phyloP scores from a whole-genome alignment of 2,888 invertebrate species.

The Watsonalla binaria region DNA sequence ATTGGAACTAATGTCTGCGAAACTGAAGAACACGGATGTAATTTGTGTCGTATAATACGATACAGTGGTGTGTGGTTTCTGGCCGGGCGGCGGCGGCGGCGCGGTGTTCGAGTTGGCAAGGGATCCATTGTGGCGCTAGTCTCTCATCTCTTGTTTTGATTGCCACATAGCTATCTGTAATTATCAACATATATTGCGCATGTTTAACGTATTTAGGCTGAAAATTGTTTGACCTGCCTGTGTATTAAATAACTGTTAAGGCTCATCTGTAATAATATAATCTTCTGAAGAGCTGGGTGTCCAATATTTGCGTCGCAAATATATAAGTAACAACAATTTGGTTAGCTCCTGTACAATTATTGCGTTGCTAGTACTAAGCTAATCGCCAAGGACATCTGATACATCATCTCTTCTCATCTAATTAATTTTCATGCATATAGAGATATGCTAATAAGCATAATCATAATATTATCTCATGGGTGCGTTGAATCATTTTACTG shows the following conservation, averaged over 20 bases:
- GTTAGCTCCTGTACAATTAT: background rate
- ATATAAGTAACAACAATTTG: background rate
- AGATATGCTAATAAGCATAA: constrained; percentile 5
- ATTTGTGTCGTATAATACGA: background rate
- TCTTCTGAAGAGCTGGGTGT: no score
- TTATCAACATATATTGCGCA: background rate
- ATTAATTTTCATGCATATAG: no score
- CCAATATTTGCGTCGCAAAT: no score
- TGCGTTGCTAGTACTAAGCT: background rate
- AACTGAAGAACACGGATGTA: background rate
- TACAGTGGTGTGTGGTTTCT: background rate
- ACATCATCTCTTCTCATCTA: no score
- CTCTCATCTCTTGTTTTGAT: background rate
- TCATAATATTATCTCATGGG: constrained; percentile 4
- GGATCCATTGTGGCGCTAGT: background rate
- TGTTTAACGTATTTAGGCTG: no score
- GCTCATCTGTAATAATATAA: no score
- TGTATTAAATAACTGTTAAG: no score
- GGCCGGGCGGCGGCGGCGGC: background rate
- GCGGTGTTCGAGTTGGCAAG: background rate
- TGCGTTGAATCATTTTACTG: constrained; percentile 9
- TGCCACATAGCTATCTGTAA: background rate
- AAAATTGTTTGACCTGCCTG: no score
- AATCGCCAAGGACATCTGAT: constrained; percentile 9
- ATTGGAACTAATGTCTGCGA: background rate